These are phyloP conservation scores for Acromyrmex heyeri DNA, from an alignment of 1,140 invertebrate species.

Conservation along the genomic window DNA sequence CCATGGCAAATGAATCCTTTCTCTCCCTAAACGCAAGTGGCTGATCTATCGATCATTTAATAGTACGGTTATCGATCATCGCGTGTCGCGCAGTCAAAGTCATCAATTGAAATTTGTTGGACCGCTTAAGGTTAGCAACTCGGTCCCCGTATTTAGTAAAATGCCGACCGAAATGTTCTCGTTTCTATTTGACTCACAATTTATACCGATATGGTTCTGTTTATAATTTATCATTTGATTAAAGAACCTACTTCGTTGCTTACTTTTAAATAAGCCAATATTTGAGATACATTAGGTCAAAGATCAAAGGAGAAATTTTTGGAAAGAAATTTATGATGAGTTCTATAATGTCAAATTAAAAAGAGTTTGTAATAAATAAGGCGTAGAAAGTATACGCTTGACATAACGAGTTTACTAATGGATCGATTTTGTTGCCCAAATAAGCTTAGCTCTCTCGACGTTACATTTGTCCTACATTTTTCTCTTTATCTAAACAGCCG, in stretches of 20 bases:
- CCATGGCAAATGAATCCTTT: constrained; percentile 71
- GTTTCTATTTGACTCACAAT: constrained; percentile 2
- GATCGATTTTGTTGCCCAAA: not conserved
- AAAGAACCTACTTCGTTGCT: not conserved
- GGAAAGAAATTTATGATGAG: constrained; percentile 34
- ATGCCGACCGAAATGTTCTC: constrained; percentile 40
- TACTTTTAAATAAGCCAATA: constrained; percentile 25
- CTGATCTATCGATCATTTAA: constrained; percentile 75
- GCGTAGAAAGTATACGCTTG: constrained; percentile 44
- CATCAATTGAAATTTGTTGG: constrained; percentile 15
- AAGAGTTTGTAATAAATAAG: constrained; percentile 25
- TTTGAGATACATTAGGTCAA: constrained; percentile 21
- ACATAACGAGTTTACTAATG: constrained; percentile 48
- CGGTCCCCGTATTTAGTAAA: not conserved
- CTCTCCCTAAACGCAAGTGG: constrained; percentile 74
- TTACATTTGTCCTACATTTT: not conserved
- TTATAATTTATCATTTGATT: constrained; percentile 65
- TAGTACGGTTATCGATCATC: constrained; percentile 74
- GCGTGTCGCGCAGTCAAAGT: constrained; percentile 52
- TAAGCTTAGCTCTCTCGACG: not conserved
- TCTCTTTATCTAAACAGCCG: not conserved
- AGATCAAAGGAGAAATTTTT: constrained; percentile 66
- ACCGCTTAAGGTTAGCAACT: not conserved
- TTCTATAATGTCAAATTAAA: constrained; percentile 54
- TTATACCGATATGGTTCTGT: constrained; percentile 26